phyloP scores from a whole-genome alignment of 2,113 vertebrate species.

The Erythrolamprus reginae region DNA sequence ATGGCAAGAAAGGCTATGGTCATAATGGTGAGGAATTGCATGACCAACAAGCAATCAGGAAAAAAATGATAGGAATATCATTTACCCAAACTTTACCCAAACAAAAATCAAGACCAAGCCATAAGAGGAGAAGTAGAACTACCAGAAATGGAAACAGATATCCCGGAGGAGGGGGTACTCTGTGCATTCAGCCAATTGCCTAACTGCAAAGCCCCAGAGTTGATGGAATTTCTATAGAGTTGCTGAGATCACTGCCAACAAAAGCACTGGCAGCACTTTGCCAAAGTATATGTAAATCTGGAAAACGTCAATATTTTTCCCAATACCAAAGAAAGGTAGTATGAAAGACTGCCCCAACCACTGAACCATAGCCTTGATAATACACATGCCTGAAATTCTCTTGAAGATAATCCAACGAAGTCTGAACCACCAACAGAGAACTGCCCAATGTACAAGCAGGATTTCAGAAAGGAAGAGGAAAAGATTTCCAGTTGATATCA shows the following conservation, averaged over 20 bases:
- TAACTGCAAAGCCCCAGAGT: background rate
- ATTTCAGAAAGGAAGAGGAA: background rate
- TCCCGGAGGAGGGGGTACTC: background rate
- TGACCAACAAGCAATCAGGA: background rate
- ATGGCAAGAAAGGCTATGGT: background rate
- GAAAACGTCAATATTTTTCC: background rate
- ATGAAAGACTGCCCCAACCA: background rate
- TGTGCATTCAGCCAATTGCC: background rate
- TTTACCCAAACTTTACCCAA: background rate
- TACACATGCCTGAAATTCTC: background rate
- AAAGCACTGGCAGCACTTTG: background rate
- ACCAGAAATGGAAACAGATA: background rate
- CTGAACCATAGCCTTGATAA: background rate
- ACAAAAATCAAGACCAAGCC: background rate
- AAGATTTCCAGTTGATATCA: too few relatives aligned
- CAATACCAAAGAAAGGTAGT: background rate
- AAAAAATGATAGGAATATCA: background rate
- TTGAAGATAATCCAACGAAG: background rate
- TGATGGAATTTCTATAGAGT: background rate
- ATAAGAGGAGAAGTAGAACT: background rate
- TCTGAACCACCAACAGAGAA: background rate
- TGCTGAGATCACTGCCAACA: background rate
- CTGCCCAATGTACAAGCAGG: too few relatives aligned
- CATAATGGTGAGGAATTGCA: background rate
- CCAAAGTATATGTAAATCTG: background rate